Base-by-base conservation (phyloP, 2,797 vertebrate genomes). In the Gymnocypris eckloni region DNA sequence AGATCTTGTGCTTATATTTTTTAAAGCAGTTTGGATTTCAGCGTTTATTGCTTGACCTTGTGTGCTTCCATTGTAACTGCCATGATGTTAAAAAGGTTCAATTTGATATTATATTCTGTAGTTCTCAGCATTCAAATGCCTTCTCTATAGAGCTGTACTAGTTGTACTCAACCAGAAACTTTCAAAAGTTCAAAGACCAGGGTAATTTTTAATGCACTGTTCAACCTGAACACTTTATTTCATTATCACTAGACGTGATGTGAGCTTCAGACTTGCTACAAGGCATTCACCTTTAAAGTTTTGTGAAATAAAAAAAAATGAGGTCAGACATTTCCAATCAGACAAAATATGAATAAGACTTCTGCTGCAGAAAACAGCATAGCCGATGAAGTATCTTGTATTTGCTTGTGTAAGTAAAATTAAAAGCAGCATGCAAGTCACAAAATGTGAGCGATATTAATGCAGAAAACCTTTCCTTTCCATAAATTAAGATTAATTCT, bases 331-430 rank as follows among this genome's bases (percentile, higher is more conserved):
- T 87, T 85, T 78, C 41, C 83, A 89, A 69, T 88, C 72, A 72
- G 18, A 86, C 86, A 93, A 93, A 93, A 93, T 91, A 91, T 93
- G 91, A 93, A 95, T 94, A 92, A 92, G 79, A 52, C 43, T 52
- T 69, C 66, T 56, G 41, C 11, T 72, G 72, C 72, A 82, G 92
- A 82, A 66, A 78, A 87, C 86, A 69, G 90, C 78, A 64, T 64
- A 64, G 56, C 39, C 22, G 28, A 28, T 39, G 2, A 18, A 20
- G 4, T 64, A 79, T 20, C 39, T 64, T 79, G 39, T 2, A 28
- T 64, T 79, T 28, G 39, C 39, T 64, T 18, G 56, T 45, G 54
- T 79, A 79, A 61, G 39, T 45, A 12, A 45, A 79, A 79, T 79
- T 67, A 37, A 80, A 90, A 90, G 91, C 90, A 77, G 85, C 56